phyloP scores from a whole-genome alignment of 2,113 vertebrate species.

The Stegastes partitus region DNA sequence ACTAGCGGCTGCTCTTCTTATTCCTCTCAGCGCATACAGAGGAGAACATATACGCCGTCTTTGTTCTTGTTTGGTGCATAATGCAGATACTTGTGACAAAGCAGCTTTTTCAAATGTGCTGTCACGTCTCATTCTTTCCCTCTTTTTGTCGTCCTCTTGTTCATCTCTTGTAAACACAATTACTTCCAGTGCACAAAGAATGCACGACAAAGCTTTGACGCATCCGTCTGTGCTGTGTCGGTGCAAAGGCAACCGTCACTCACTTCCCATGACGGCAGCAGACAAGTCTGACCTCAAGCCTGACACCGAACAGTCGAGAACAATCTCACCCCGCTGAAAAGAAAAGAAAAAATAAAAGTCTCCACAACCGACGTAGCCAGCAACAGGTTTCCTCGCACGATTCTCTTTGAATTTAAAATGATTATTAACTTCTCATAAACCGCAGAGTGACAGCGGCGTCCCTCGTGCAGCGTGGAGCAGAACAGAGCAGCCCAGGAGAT shows the following conservation, averaged over 20 bases:
- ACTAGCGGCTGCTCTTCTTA: background rate
- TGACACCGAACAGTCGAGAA: too few relatives aligned
- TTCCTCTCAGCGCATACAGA: background rate
- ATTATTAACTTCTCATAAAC: slow-evolving; percentile 1
- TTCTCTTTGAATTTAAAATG: slow-evolving; percentile 17
- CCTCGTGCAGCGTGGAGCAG: background rate
- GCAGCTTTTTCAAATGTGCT: background rate
- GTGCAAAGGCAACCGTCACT: slow-evolving; percentile 10
- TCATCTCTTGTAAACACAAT: slow-evolving; percentile 14
- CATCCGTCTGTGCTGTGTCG: slow-evolving; percentile 1
- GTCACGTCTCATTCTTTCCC: background rate
- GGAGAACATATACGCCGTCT: background rate
- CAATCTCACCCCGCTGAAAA: too few relatives aligned
- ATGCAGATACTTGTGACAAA: background rate
- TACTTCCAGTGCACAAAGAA: slow-evolving; percentile 2
- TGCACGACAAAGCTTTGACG: slow-evolving; percentile 5
- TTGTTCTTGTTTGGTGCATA: too few relatives aligned
- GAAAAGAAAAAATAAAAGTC: too few relatives aligned
- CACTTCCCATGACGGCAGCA: slow-evolving; percentile 4
- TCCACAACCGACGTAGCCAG: too few relatives aligned
- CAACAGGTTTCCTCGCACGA: background rate
- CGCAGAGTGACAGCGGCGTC: background rate
- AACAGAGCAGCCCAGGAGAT: background rate
- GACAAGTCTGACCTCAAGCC: background rate
- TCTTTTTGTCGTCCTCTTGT: background rate